phyloP scores from a whole-genome alignment of 2,888 invertebrate genomes.

The Tiliacea aurago region DNA sequence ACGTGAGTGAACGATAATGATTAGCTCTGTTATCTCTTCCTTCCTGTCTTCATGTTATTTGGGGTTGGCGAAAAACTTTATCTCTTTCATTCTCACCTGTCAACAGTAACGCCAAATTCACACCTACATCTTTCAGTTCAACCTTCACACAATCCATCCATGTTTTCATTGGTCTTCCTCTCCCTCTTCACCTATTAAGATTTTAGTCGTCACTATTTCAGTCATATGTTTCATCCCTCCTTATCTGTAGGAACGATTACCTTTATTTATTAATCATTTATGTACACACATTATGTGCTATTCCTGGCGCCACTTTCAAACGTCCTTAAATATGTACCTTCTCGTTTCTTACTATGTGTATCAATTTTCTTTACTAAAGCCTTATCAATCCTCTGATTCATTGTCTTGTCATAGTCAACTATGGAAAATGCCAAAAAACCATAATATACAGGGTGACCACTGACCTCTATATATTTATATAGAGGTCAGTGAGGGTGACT shows the following conservation, averaged over 20 bases:
- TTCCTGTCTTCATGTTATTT: background rate
- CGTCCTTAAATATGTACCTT: too few species aligned
- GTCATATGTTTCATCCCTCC: background rate
- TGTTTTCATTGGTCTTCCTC: background rate
- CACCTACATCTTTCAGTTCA: background rate
- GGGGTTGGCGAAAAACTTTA: background rate
- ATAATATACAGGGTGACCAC: too few species aligned
- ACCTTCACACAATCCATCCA: background rate
- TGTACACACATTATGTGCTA: too few species aligned
- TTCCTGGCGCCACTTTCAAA: background rate
- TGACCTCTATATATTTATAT: too few species aligned
- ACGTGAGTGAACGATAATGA: conserved; percentile 73
- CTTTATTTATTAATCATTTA: too few species aligned
- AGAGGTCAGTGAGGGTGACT: too few species aligned
- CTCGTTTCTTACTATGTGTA: background rate
- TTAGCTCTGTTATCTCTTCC: background rate
- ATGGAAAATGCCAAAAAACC: too few species aligned
- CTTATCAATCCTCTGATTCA: too few species aligned
- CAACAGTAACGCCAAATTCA: too few species aligned
- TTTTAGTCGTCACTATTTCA: background rate
- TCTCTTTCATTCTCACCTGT: background rate
- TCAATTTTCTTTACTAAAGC: background rate
- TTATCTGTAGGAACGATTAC: too few species aligned
- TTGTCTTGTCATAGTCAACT: background rate
- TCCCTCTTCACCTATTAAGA: background rate